Conservation (phyloP, 2,113 vertebrate species). For the Petrocephalus zakoni region DNA sequence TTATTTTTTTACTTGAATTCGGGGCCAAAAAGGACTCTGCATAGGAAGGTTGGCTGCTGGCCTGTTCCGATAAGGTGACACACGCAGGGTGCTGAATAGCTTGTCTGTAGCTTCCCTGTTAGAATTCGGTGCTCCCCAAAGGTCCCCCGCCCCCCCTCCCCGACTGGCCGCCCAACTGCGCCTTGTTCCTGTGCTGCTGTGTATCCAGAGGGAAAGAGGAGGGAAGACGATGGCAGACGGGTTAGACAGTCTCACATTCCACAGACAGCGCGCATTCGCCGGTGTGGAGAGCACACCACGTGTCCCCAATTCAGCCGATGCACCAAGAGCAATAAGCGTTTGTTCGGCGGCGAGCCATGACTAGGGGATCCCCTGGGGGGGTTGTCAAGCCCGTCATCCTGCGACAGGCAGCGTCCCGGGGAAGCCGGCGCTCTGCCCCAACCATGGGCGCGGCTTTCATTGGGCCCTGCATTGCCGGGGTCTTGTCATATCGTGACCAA, state of each 20-base stretch:
- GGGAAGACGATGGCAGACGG: background rate
- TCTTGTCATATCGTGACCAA: background rate
- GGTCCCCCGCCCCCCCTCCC: background rate
- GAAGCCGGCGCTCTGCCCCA: background rate
- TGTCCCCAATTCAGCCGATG: slow-evolving; percentile 32
- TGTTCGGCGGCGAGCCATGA: slow-evolving; percentile 36
- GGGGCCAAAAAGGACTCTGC: slow-evolving; percentile 42
- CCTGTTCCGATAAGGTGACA: slow-evolving; percentile 20
- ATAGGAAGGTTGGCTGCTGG: background rate
- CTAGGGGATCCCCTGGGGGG: slow-evolving; percentile 20
- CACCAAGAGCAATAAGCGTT: slow-evolving; percentile 45
- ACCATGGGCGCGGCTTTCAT: slow-evolving; percentile 22
- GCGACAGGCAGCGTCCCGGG: background rate
- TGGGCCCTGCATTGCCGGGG: slow-evolving; percentile 15
- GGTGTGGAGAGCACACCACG: slow-evolving; percentile 32
- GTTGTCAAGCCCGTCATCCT: slow-evolving; percentile 4
- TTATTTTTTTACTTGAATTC: slow-evolving; percentile 30
- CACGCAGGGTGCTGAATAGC: slow-evolving; percentile 28
- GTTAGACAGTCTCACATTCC: slow-evolving; percentile 32
- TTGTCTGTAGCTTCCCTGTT: slow-evolving; percentile 22
- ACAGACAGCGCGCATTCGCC: slow-evolving; percentile 22
- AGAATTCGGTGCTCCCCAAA: background rate
- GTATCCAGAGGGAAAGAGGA: slow-evolving; percentile 22
- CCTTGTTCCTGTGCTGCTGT: slow-evolving; percentile 30
- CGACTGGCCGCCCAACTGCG: background rate